These are phyloP conservation scores for Lypha dubia DNA, from an alignment of 2,888 invertebrate genomes.

Conservation along the genomic window DNA sequence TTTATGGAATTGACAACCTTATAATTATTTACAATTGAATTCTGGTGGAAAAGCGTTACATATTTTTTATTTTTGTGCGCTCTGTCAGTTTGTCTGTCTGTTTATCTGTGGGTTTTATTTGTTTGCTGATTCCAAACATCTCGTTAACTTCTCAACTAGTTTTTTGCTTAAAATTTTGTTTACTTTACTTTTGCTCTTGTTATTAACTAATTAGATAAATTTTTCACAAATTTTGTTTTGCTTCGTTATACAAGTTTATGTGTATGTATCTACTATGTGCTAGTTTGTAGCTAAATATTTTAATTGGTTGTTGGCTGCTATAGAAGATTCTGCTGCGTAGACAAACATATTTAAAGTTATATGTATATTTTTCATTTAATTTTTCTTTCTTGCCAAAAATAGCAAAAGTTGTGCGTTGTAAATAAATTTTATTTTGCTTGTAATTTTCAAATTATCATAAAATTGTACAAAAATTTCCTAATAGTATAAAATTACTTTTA, in stretches of 20 bases:
- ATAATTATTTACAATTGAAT: neutral
- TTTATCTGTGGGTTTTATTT: conserved; percentile 19
- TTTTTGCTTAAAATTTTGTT: conserved; percentile 37
- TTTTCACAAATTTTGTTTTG: conserved; percentile 33
- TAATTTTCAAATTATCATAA: conserved; percentile 51
- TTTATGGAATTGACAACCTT: too few species aligned
- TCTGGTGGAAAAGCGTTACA: neutral
- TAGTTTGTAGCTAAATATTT: conserved; percentile 20
- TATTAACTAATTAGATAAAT: conserved; percentile 72
- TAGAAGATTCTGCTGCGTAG: neutral
- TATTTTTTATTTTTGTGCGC: neutral
- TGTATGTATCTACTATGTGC: too few species aligned
- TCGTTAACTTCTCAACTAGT: conserved; percentile 62
- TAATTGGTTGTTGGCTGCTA: neutral
- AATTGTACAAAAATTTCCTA: conserved; percentile 19
- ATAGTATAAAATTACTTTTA: conserved; percentile 21
- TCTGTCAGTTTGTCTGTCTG: neutral
- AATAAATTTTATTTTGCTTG: conserved; percentile 16
- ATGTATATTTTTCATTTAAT: neutral
- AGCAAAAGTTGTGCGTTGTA: conserved; percentile 11
- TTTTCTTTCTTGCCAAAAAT: neutral
- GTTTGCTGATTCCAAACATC: conserved; percentile 46
- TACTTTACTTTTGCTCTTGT: conserved; percentile 54
- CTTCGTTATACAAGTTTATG: conserved; percentile 28
- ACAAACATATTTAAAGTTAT: conserved; percentile 19